Percentiles rank a stretch among this genome's conserved stretches.
Conservation (phyloP, 2,888 invertebrate species). For the Acleris holmiana region DNA sequence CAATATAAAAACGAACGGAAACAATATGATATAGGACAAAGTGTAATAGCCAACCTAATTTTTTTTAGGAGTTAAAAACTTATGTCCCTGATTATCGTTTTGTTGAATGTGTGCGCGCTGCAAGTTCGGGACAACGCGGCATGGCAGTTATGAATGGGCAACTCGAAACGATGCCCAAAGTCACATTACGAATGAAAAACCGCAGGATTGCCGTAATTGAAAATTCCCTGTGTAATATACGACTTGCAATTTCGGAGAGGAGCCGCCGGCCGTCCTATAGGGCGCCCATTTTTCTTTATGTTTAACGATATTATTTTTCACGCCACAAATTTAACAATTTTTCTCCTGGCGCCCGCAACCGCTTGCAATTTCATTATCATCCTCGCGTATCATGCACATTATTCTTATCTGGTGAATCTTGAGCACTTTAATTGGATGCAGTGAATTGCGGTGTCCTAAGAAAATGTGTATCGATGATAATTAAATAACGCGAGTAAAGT, state of each 20-base stretch:
- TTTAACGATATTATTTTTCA: constrained; percentile 81
- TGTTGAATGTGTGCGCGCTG: background rate
- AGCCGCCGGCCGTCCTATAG: constrained; percentile 64
- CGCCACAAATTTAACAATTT: constrained; percentile 80
- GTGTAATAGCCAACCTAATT: too few species aligned
- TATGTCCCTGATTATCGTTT: background rate
- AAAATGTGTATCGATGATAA: constrained; percentile 8
- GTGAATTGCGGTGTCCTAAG: constrained; percentile 15
- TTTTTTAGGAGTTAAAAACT: too few species aligned
- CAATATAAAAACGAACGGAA: too few species aligned
- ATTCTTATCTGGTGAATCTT: constrained; percentile 45
- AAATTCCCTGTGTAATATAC: constrained; percentile 83
- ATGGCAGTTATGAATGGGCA: constrained; percentile 72
- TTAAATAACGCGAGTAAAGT: too few species aligned
- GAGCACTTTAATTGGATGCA: constrained; percentile 35
- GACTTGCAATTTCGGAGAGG: constrained; percentile 80
- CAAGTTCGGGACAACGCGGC: constrained; percentile 41
- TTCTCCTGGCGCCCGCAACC: constrained; percentile 68
- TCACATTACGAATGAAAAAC: constrained; percentile 84
- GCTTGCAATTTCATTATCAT: constrained; percentile 81
- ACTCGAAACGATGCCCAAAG: constrained; percentile 75
- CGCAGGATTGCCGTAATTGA: constrained; percentile 83
- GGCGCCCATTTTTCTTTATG: constrained; percentile 77
- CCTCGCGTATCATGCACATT: constrained; percentile 71
- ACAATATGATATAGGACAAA: too few species aligned